Base-by-base conservation (phyloP, 1,140 invertebrate species). In the Rhagoletis pomonella region DNA sequence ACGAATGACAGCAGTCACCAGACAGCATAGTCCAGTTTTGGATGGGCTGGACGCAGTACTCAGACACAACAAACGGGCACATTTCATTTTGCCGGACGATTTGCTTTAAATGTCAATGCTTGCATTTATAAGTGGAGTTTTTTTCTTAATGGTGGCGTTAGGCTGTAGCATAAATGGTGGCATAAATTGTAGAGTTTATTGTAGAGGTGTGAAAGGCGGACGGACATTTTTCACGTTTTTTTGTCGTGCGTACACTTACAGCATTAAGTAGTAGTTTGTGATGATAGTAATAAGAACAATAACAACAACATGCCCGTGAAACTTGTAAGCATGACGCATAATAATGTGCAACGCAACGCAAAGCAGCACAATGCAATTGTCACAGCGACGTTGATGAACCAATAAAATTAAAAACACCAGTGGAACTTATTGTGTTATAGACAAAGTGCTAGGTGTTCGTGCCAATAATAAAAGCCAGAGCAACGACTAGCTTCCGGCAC, bases 401-500 rank as follows among this genome's bases (percentile, higher is more conserved):
- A 17, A 62, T 12, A 62, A 73, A 14, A 12, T 47, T 44, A 12
- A 44, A 44, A 7, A 10, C 50, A 2, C 50, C 5, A 55, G 50
- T 55, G 1, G 5, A 10, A 59, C 12, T 59, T 59, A 12, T 0
- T 44, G 39, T 14, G 67, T 47, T 55, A 14, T 73, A 42, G 67
- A 4, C 67, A 44, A 73, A 47, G 12, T 44, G 67, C 42, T 4
- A 44, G 39, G 12, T 44, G 42, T 39, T 47, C 42, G 44, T 73
- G 67, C 14, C 67, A 73, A 73, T 73, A 44, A 73, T 44, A 73
- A 73, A 73, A 44, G 67, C 42, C 67, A 73, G 67, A 14, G 67
- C 42, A 73, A 73, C 67, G 67, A 44, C 44, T 47, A 44, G 67
- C 67, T 73, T 73, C 67, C 67, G 42, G 67, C 67, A 73, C 67